Conservation (phyloP, 2,113 vertebrate species). For the Ovis aries region ARS-UI_Ramb_v3.0 NC_056080.1:60752501-60753000, state of each 20-base stretch:
- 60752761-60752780: background rate
- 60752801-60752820: conserved; percentile 14
- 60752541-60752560: background rate
- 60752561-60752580: background rate
- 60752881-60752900: background rate
- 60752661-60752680: background rate
- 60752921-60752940: background rate
- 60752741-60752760: background rate
- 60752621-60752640: background rate
- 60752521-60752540: background rate
- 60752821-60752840: background rate
- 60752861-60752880: background rate
- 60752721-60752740: background rate
- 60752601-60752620: background rate
- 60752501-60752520: background rate
- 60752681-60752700: background rate
- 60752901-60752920: background rate
- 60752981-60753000: background rate
- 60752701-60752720: background rate
- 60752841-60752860: background rate
- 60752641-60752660: background rate
- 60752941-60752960: background rate
- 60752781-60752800: background rate
- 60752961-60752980: background rate
- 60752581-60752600: background rate